Base-by-base conservation (phyloP, 2,797 vertebrate genomes). In the Coilia nasus region DNA sequence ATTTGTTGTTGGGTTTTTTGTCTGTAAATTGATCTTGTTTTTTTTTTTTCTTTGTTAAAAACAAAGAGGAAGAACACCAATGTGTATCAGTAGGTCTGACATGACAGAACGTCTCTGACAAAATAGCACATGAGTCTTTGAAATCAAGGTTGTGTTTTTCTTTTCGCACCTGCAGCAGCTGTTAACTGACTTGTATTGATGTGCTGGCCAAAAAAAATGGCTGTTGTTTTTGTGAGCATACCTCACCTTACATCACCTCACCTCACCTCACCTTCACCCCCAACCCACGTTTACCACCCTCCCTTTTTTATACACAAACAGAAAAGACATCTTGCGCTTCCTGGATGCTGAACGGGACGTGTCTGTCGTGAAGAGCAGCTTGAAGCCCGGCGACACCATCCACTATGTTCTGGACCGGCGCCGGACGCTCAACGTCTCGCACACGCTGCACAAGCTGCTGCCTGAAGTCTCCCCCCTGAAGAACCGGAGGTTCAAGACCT, bases 391-490 rank as follows among this genome's bases (percentile, higher is more conserved):
- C 46, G 97, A 97, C 89, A 94, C 96, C 86, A 96, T 97, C 88
- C 96, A 96, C 91, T 97, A 97, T 15, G 95, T 97, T 25, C 93
- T 97, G 78, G 96, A 97, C 90, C 93, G 96, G 75, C 96, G 95
- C 83, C 95, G 95, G 80, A 97, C 96, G 0, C 92, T 97, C 25
- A 97, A 96, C 80, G 94, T 97, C 88, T 97, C 97, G 47, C 95
- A 90, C 64, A 90, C 96, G 87, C 93, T 97, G 35, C 96, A 97
- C 84, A 96, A 95, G 60, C 96, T 97, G 87, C 94, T 97, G 12
- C 97, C 97, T 15, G 96, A 97, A 89, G 94, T 96, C 83, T 97
- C 97, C 6, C 96, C 97, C 0, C 96, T 97, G 93, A 97, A 97
- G 91, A 97, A 97, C 85, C 95, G 95, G 17, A 92, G 95, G 25